These are phyloP conservation scores for Thalpophila matura DNA, from an alignment of 2,888 invertebrate genomes.

Conservation along the genomic window DNA sequence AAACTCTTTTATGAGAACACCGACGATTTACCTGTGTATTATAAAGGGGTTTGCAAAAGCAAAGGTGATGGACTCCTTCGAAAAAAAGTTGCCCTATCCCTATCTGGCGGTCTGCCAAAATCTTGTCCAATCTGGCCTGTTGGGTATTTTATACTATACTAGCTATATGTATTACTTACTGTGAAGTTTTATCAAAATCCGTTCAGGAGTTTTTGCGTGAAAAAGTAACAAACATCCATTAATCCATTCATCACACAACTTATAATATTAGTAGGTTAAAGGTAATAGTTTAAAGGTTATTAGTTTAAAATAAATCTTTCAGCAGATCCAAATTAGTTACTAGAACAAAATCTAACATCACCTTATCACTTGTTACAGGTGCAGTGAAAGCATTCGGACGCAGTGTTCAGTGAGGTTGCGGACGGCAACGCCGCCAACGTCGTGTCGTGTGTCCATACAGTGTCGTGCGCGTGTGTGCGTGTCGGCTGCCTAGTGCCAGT, in stretches of 20 bases:
- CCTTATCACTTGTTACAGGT: constrained; percentile 78
- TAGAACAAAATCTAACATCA: constrained; percentile 51
- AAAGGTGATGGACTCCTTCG: neutral
- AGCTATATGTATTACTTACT: too few species aligned
- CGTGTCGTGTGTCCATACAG: constrained; percentile 63
- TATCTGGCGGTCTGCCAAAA: constrained; percentile 8
- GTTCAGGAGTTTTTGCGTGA: too few species aligned
- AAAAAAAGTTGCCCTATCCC: neutral
- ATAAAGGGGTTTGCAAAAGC: neutral
- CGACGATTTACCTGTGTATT: constrained; percentile 8
- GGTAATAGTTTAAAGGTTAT: too few species aligned
- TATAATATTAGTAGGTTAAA: too few species aligned
- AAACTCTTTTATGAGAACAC: constrained; percentile 25
- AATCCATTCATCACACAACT: too few species aligned
- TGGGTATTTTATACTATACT: too few species aligned
- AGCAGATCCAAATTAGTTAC: neutral
- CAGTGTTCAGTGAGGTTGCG: constrained; percentile 68
- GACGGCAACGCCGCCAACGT: constrained; percentile 66
- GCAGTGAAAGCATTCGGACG: constrained; percentile 69
- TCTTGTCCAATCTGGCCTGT: neutral
- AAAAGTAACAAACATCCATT: too few species aligned
- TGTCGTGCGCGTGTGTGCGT: constrained; percentile 67
- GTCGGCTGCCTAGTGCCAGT: constrained; percentile 65
- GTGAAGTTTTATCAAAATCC: too few species aligned
- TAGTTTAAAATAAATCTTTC: too few species aligned